These are phyloP conservation scores for Gallirallus australis DNA, from an alignment of 2,797 vertebrate species.

Conservation along the genomic window DNA sequence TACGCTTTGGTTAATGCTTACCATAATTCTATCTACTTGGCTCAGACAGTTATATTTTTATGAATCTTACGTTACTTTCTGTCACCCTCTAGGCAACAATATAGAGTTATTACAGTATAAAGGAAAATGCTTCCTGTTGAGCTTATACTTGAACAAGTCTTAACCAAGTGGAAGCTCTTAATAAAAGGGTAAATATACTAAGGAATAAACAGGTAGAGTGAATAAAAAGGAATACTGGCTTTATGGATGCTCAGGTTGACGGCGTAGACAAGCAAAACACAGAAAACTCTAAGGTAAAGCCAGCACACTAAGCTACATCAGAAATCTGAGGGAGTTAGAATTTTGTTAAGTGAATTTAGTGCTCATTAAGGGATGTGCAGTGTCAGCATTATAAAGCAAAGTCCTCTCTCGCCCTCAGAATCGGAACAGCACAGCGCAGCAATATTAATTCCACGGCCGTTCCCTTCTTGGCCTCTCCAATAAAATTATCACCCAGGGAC, in stretches of 20 bases:
- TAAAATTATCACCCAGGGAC: conserved; percentile 62
- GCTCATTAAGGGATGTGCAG: conserved; percentile 62
- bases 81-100: conserved; percentile 77
- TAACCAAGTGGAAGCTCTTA: conserved; percentile 64
- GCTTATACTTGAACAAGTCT: conserved; percentile 49
- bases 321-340: conserved; percentile 56
- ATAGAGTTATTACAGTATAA: conserved; percentile 73
- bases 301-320: neutral
- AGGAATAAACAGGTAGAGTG: conserved; percentile 56
- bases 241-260: conserved; percentile 23
- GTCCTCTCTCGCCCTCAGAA: conserved; percentile 48
- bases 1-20: conserved; percentile 63
- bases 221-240: conserved; percentile 38
- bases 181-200: conserved; percentile 63
- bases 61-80: conserved; percentile 74
- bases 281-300: conserved; percentile 24
- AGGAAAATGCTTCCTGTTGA: conserved; percentile 70
- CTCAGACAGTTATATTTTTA: conserved; percentile 73
- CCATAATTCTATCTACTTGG: conserved; percentile 74
- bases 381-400: conserved; percentile 63
- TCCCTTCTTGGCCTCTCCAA: conserved; percentile 59
- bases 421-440: conserved; percentile 38
- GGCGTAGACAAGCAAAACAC: neutral
- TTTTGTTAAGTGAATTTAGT: conserved; percentile 69
- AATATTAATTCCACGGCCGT: conserved; percentile 42